These are phyloP conservation scores for Phortica magna DNA, from an alignment of 2,888 invertebrate genomes.

Conservation along the genomic window DNA sequence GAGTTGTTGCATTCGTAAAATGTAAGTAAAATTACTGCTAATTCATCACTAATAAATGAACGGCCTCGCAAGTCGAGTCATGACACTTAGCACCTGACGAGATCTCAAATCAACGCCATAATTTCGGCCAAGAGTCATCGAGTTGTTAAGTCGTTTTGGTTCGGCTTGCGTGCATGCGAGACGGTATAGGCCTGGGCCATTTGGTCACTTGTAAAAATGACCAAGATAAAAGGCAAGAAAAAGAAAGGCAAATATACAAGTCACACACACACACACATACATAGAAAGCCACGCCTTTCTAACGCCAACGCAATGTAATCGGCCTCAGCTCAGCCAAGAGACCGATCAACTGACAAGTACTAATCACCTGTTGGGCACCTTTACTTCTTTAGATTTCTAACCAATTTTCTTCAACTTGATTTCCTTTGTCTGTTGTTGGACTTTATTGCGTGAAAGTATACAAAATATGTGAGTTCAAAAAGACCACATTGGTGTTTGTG, in stretches of 20 bases:
- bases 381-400: slow-evolving; percentile 7
- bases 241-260: not conserved
- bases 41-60: slow-evolving; percentile 33
- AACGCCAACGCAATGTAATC: not conserved
- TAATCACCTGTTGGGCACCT: slow-evolving; percentile 22
- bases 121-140: not conserved
- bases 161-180: too few species aligned
- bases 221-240: not conserved
- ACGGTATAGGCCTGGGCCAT: not conserved
- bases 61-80: not conserved
- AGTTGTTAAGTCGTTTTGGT: not conserved
- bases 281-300: not conserved
- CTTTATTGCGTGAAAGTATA: slow-evolving; percentile 17
- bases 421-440: not conserved
- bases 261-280: not conserved
- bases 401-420: not conserved
- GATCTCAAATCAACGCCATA: slow-evolving; percentile 31
- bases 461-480: not conserved
- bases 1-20: not conserved
- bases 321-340: not conserved
- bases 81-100: not conserved
- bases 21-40: slow-evolving; percentile 31
- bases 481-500: too few species aligned
- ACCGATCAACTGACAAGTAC: slow-evolving; percentile 21
- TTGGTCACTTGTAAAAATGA: not conserved